A percentile compares a stretch with the other conserved stretches of the same genome.
phyloP scores from a whole-genome alignment of 2,888 invertebrate species.

The Hypolimnas misippus region DNA sequence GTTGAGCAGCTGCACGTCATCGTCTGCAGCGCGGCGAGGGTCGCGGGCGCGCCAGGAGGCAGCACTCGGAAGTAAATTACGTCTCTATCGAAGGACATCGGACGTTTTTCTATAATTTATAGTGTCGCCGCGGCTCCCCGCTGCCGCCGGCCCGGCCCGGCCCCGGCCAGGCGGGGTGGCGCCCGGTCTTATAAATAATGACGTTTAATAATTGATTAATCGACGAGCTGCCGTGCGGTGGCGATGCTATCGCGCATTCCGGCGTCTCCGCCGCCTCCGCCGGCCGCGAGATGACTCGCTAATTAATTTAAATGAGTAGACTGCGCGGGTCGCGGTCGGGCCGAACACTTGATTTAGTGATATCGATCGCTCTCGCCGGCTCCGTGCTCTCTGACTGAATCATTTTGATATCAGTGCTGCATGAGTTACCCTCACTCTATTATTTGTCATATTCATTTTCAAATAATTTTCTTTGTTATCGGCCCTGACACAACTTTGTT shows the following conservation, averaged over 20 bases:
- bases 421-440: too few relatives aligned
- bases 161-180: constrained; percentile 38
- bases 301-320: constrained; percentile 71
- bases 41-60: constrained; percentile 27
- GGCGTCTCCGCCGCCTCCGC: constrained; percentile 37
- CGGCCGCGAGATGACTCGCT: constrained; percentile 64
- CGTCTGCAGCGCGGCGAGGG: constrained; percentile 15
- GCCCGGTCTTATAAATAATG: constrained; percentile 63
- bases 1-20: constrained; percentile 8
- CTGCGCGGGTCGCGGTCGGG: constrained; percentile 12
- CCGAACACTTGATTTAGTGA: constrained; percentile 29
- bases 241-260: constrained; percentile 57
- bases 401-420: constrained; percentile 13
- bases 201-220: constrained; percentile 79
- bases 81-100: constrained; percentile 65
- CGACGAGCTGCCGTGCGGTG: constrained; percentile 54
- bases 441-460: too few relatives aligned
- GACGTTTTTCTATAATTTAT: constrained; percentile 56
- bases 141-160: constrained; percentile 30
- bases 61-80: constrained; percentile 63
- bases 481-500: too few relatives aligned
- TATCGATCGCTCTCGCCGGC: constrained; percentile 23
- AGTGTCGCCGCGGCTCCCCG: constrained; percentile 42
- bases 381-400: not conserved
- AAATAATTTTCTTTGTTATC: too few relatives aligned